Evolutionary conservation across 2,113 vertebrate genomes (phyloP).

Genomic region (Colaptes auratus): DNA sequence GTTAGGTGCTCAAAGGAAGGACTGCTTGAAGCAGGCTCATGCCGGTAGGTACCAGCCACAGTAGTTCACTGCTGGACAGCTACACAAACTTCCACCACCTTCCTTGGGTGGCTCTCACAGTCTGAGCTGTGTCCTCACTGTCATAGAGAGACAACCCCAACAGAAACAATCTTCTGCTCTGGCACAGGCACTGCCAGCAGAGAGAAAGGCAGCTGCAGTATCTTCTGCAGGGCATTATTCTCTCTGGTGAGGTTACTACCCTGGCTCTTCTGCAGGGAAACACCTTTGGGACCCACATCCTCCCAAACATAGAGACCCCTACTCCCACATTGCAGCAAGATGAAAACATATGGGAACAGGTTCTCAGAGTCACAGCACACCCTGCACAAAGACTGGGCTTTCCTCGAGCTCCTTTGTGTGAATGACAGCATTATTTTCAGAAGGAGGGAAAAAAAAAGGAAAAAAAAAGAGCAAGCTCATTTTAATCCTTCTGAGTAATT

Average conservation of each 20-base stretch:
- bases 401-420: background rate
- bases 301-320: background rate
- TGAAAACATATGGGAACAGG: background rate
- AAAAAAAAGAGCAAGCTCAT: background rate
- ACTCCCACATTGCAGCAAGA: background rate
- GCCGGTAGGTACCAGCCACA: background rate
- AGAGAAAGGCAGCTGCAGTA: background rate
- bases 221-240: background rate
- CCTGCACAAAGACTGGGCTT: background rate
- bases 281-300: background rate
- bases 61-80: background rate
- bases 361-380: background rate
- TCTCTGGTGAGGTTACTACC: background rate
- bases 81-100: background rate
- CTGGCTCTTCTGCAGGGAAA: background rate
- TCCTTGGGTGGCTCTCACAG: fast-evolving
- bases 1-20: background rate
- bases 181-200: background rate
- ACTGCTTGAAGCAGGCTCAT: background rate
- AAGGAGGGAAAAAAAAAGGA: background rate
- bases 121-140: background rate
- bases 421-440: conserved; percentile 10
- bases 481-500: conserved; percentile 27
- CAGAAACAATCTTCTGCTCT: background rate
- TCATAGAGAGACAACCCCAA: background rate